Evolutionary conservation across 2,113 vertebrate species (phyloP), one percentile per base, ranked within the genome.

Genomic region (Raja brachyura): DNA sequence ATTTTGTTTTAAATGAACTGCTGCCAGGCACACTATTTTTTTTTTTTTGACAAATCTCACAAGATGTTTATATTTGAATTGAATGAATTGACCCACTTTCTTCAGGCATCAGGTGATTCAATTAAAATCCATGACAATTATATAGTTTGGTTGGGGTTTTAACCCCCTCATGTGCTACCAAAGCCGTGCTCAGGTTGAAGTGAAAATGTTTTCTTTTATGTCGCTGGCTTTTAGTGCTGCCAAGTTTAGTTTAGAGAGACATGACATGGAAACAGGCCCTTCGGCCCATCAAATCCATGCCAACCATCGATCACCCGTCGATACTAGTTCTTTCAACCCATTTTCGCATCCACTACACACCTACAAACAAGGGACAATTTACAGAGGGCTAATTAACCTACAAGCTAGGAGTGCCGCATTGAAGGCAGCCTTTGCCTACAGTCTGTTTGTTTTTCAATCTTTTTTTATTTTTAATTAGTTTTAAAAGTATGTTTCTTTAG

Each of bases 111-210:
- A 86, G 81, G 28, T 61, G 28, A 86, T n/a, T 86, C 81, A 61
- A 86, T n/a, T 86, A n/a, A 86, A 86, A n/a, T 59, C 56, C n/a
- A 56, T 85, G n/a, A 54, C 48, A 83, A 86, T 86, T 59, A 81
- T 81, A 48, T 81, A n/a, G 25, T 86, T 86, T 59, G 59, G 25
- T 11, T 86, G 56, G 56, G 5, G 61, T 78, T 78, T 81, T 81
- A 48, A 81, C 81, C 39, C 56, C 13, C 10, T 61, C 13, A 59
- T 61, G 18, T 22, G 22, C 5, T 81, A 13, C 56, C 56, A 86
- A 83, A 28, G 13, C 22, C 9, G 14, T n/a, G 5, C 2, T 61
- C 59, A 61, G 28, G 56, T 22, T 61, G 11, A 14, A 4, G 11
- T 22, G 16, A n/a, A 86, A 86, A 28, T 31, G 10, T 28, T 59